phyloP scores from a whole-genome alignment of 2,888 invertebrate genomes.

The Hetaerina titia region DNA sequence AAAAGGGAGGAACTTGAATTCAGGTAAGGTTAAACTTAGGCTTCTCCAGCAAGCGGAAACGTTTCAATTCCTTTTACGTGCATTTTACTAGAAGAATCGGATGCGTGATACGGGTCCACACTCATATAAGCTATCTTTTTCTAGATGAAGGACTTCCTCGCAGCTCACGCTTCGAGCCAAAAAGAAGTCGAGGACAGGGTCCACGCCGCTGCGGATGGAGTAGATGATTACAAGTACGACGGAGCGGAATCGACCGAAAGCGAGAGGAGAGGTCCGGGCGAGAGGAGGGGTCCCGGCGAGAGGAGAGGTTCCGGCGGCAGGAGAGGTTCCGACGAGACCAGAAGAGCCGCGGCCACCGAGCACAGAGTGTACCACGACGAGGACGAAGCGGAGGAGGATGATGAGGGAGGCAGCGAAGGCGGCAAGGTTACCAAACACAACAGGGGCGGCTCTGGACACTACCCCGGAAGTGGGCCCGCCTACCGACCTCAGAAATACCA shows the following conservation, averaged over 20 bases:
- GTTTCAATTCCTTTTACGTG: too few relatives aligned
- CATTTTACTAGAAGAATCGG: too few relatives aligned
- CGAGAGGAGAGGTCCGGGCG: background rate
- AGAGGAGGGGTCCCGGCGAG: slow-evolving; percentile 21
- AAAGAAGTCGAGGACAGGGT: slow-evolving; percentile 70
- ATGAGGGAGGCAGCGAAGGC: background rate
- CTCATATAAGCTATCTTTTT: slow-evolving; percentile 70
- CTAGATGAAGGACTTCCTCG: slow-evolving; percentile 75
- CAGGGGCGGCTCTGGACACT: background rate
- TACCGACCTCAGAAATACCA: background rate
- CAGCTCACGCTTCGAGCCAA: slow-evolving; percentile 68
- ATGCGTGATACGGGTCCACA: too few relatives aligned
- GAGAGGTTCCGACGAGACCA: background rate
- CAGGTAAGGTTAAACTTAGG: too few relatives aligned
- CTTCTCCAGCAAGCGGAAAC: too few relatives aligned
- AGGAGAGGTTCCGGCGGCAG: background rate
- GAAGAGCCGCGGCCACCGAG: slow-evolving; percentile 16
- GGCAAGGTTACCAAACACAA: background rate
- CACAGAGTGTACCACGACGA: background rate
- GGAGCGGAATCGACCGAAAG: background rate
- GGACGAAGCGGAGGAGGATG: slow-evolving; percentile 19
- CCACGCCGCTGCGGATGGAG: slow-evolving; percentile 62
- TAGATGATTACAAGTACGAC: slow-evolving; percentile 69
- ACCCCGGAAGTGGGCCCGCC: background rate
- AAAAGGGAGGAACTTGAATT: too few relatives aligned